A percentile compares a stretch with the other conserved stretches of the same genome.
Conservation (phyloP, 2,888 invertebrate genomes). For the Hipparchia sbordonii region DNA sequence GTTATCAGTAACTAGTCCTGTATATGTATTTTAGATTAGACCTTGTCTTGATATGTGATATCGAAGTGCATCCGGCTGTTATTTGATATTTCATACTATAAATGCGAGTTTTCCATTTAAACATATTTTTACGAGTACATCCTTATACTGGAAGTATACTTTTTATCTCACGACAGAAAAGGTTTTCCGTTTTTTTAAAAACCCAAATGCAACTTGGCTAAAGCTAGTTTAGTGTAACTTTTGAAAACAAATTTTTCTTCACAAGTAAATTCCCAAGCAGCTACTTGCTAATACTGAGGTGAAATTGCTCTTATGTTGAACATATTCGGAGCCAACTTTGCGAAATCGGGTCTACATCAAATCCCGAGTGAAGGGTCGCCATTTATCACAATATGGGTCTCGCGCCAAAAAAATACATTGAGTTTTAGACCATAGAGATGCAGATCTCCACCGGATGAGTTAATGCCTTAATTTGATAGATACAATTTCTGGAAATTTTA, state of each 20-base stretch:
- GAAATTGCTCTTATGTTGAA: constrained; percentile 46
- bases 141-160: too few relatives aligned
- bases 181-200: too few relatives aligned
- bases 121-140: too few relatives aligned
- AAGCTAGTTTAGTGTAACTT: not conserved
- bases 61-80: not conserved
- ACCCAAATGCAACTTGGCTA: not conserved
- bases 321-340: constrained; percentile 40
- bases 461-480: too few relatives aligned
- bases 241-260: not conserved
- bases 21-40: not conserved
- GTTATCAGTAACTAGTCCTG: not conserved
- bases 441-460: not conserved
- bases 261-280: not conserved
- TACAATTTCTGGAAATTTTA: too few relatives aligned
- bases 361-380: constrained; percentile 64
- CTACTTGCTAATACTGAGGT: constrained; percentile 5
- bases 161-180: too few relatives aligned
- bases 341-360: constrained; percentile 61
- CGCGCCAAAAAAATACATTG: constrained; percentile 51
- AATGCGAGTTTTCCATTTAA: too few relatives aligned
- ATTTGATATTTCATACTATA: not conserved
- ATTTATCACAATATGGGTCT: constrained; percentile 72
- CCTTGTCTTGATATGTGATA: too few relatives aligned
- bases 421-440: not conserved